Base-by-base conservation (phyloP, 2,113 vertebrate genomes). In the Dicerorhinus sumatrensis region DNA sequence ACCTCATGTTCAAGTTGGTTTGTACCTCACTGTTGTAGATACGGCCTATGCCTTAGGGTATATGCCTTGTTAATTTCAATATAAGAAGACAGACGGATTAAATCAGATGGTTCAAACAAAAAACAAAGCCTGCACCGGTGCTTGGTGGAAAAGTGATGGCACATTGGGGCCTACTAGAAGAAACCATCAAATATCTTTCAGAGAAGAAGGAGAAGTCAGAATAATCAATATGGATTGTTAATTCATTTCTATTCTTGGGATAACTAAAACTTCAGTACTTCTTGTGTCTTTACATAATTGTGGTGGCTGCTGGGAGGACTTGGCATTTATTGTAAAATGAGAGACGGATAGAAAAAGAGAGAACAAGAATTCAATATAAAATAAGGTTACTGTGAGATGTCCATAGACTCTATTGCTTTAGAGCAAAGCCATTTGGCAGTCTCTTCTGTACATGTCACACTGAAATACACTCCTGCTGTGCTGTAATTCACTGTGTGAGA, bases 51-150 rank as follows among this genome's bases (percentile, higher is more conserved):
- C 98, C 97, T 98, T 97, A 77, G 98, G 98, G 97, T 98, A 94
- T 92, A 98, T 69, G 97, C 92, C 92, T 98, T 99, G 98, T 98
- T 99, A 98, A 98, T 99, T 98, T 99, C 98, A 98, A 94, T 98
- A 98, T 96, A 97, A 98, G 85, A 98, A 75, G 96, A 98, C 98
- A 98, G 98, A 98, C 97, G 72, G 96, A 98, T 98, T 98, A 98
- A 95, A 98, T 98, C 96, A 97, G 94, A 98, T 91, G 76, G 56
- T 93, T 97, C 94, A 93, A 86, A 98, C 48, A 95, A 91, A 95
- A 98, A 98, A 97, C 33, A 97, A 97, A 98, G 90, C 36, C 48
- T 96, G 58, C 29, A 89, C 69, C 82, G 86, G 23, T 14, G 14
- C 58, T 94, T 84, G 46, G 87, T 80, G 0, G 9, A 95, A 93